Evolutionary conservation across 2,888 invertebrate genomes (phyloP), one percentile per base, ranked within the genome.

Genomic region (Andrena dorsata): DNA sequence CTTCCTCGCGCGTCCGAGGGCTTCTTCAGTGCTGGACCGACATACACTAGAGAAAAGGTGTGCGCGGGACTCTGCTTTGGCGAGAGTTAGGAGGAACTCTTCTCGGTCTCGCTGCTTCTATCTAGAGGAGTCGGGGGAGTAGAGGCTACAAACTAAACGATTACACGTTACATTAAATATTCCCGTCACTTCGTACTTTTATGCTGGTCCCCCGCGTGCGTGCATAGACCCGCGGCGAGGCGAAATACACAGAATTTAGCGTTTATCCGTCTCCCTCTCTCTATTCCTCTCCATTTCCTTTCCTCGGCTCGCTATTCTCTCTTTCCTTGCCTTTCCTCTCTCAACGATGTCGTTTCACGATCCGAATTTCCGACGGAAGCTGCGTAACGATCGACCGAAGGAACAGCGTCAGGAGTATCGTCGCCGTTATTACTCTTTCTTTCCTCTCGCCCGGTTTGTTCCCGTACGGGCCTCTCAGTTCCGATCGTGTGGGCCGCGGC

Each of bases 121-220:
- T 77, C 73, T 72, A 80, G 74, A 75, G 83, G 74, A 63, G 78
- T 64, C 72, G 73, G 80, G 82, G 82, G 80, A 82, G 82, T 80
- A 86, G 88, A 86, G 82, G 84, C 90, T 91, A 91, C 85, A 82
- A 91, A 91, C 90, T 91, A 91, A 91, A 91, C 86, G 86, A 89
- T 89, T 91, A 90, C 86, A 90, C 88, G 87, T 88, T 88, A 91
- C 88, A 88, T 90, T 89, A 90, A 90, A 89, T 88, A 90, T 82
- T 81, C 79, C 82, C 76, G 76, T 87, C 76, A 70, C 61, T 61
- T 84, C 79, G 64, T 80, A 66, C 53, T 85, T 82, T 82, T 78
- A 74, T 68, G 77, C 82, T 85, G 85, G 80, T 73, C 82, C 84
- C 65, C 79, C 76, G 76, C 82, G 77, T 70, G 73, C 77, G 80